Evolutionary conservation across 2,888 invertebrate genomes (phyloP).

Genomic region (Smittia sp.): DNA sequence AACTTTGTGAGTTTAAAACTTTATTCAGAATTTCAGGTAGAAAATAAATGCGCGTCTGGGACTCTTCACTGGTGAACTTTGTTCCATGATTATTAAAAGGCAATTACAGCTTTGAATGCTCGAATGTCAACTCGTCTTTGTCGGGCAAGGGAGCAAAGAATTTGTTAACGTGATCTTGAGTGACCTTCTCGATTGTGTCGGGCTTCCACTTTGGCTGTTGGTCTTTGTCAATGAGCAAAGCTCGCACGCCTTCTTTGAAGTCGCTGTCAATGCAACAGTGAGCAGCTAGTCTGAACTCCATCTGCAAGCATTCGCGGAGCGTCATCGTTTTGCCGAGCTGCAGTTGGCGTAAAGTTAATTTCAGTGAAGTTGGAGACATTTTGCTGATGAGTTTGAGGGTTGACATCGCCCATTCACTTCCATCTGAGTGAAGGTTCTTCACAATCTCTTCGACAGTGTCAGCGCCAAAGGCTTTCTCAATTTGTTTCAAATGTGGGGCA

Average conservation of each 20-base stretch:
- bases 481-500: slow-evolving; percentile 65
- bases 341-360: slow-evolving; percentile 77
- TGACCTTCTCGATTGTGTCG: slow-evolving; percentile 69
- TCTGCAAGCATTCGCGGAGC: slow-evolving; percentile 80
- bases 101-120: slow-evolving; percentile 20
- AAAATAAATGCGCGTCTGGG: neutral
- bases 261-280: slow-evolving; percentile 67
- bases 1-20: neutral
- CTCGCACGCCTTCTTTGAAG: slow-evolving; percentile 86
- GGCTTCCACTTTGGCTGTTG: slow-evolving; percentile 91
- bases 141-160: slow-evolving; percentile 73
- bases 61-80: neutral
- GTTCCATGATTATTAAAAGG: neutral
- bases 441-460: slow-evolving; percentile 73
- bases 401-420: slow-evolving; percentile 78
- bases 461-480: slow-evolving; percentile 75
- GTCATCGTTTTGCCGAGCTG: slow-evolving; percentile 71
- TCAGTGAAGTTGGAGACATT: slow-evolving; percentile 92
- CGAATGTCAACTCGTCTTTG: slow-evolving; percentile 61
- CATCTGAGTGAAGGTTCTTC: slow-evolving; percentile 67
- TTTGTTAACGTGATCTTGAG: slow-evolving; percentile 69
- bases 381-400: slow-evolving; percentile 66
- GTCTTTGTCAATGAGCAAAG: slow-evolving; percentile 89
- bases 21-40: neutral
- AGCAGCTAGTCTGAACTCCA: slow-evolving; percentile 82